A percentile compares a stretch with the other conserved stretches of the same genome.
phyloP scores from a whole-genome alignment of 2,888 invertebrate genomes.

The Drosophila phalerata region DNA sequence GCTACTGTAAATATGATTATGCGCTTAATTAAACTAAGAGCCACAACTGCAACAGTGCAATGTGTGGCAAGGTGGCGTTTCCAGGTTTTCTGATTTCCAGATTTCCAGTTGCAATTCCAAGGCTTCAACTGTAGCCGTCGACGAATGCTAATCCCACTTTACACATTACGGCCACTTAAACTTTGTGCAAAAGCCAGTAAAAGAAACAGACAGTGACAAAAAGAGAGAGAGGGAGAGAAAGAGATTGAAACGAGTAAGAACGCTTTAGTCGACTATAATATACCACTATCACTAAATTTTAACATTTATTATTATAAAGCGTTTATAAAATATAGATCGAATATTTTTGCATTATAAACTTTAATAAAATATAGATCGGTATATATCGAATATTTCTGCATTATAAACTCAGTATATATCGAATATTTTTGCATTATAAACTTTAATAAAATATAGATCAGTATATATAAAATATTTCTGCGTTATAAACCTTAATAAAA shows the following conservation, averaged over 20 bases:
- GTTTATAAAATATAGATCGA: no score
- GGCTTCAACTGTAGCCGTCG: constrained; percentile 48
- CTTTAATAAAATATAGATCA: no score
- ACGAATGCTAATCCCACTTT: constrained; percentile 64
- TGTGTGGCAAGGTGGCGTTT: constrained; percentile 6
- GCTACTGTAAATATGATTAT: constrained; percentile 68
- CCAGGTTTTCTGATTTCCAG: constrained; percentile 1
- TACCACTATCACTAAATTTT: no score
- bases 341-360: no score
- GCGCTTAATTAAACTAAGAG: constrained; percentile 65
- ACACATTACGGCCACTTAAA: constrained; percentile 56
- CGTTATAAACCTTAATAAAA: no score
- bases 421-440: no score
- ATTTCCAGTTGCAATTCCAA: constrained; percentile 14
- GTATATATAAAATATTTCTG: no score
- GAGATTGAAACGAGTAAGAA: neutral
- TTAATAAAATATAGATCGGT: no score
- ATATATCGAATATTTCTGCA: no score
- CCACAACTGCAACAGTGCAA: constrained; percentile 18
- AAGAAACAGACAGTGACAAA: constrained; percentile 3
- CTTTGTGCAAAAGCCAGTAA: constrained; percentile 17
- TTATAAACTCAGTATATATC: no score
- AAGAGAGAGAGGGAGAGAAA: constrained; percentile 6
- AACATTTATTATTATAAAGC: no score
- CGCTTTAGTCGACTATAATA: neutral